Conservation (phyloP, 2,113 vertebrate genomes). For the Hippocampus abdominalis region DNA sequence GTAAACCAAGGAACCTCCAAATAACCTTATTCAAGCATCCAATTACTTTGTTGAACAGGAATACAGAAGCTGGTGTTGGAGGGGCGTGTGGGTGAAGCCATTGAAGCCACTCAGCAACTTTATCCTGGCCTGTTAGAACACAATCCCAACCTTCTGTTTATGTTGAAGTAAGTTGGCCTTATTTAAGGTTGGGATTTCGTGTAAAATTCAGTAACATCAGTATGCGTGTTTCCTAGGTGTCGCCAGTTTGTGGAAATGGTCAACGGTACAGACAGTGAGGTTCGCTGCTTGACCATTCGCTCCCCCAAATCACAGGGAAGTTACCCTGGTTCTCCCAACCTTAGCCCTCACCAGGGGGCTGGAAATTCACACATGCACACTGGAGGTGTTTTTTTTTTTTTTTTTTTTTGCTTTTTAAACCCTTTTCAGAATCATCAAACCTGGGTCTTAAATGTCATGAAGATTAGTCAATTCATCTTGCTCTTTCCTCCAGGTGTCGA, state of each 20-base stretch:
- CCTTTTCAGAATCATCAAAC: neutral
- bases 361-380: constrained; percentile 84
- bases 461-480: neutral
- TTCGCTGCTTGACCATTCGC: constrained; percentile 86
- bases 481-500: constrained; percentile 78
- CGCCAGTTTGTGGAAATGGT: constrained; percentile 99
- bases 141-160: constrained; percentile 96
- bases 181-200: neutral
- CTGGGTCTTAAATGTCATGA: neutral
- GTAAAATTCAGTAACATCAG: neutral
- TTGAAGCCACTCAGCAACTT: constrained; percentile 91
- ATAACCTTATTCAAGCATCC: neutral
- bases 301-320: constrained; percentile 96
- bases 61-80: constrained; percentile 98
- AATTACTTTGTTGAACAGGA: constrained; percentile 69
- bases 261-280: constrained; percentile 96
- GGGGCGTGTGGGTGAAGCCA: constrained; percentile 93
- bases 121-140: constrained; percentile 94
- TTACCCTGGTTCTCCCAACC: constrained; percentile 87
- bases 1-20: no score
- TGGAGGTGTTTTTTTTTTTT: constrained; percentile 70
- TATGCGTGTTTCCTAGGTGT: constrained; percentile 72
- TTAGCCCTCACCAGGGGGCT: constrained; percentile 87
- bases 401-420: neutral
- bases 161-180: constrained; percentile 88